Base-by-base conservation (phyloP, 35 echinoderm and acorn worm species). In the Patiria miniata region DNA sequence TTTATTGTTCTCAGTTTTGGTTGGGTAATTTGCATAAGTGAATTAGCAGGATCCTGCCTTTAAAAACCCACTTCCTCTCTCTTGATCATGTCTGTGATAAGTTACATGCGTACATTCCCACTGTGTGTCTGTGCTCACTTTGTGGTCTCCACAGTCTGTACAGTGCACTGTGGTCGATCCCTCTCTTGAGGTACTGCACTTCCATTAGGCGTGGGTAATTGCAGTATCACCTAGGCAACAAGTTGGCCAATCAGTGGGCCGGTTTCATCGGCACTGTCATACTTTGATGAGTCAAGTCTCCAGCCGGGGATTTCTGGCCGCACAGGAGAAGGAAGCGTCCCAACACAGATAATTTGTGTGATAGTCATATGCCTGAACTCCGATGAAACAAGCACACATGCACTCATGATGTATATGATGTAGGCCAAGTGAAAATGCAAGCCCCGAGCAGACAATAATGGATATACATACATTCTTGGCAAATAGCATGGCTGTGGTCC, bases 191-290 rank as follows among this genome's bases (percentile, higher is more conserved):
- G 65, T 73, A 7, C 65, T 32, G 65, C 65, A 73, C 65, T 73
- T 73, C 65, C 65, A 73, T 73, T 73, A 73, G 65, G 65, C 65
- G 65, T 73, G 65, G 65, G 65, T 73, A 73, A 73, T 73, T 73
- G 65, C 65, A 7, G 34, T 73, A 30, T 73, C 65, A 36, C 65
- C 65, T 30, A 28, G 65, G 26, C 65, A 73, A 73, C 65, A 73
- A 73, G 65, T 73, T 22, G 65, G 65, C 65, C 65, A 73, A 73
- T 73, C 65, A 73, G 65, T 12, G 29, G 19, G 65, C 19, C 26
- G 14, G 65, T 73, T 34, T 73, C 34, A 73, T 73, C 29, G 65
- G 65, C 65, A 73, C 65, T 73, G 65, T 73, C 65, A 73, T 73
- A 73, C 65, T 73, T 73, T 73, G 65, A 73, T 73, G 65, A 73